Conservation (phyloP, 2,113 vertebrate genomes). For the Eretmochelys imbricata region DNA sequence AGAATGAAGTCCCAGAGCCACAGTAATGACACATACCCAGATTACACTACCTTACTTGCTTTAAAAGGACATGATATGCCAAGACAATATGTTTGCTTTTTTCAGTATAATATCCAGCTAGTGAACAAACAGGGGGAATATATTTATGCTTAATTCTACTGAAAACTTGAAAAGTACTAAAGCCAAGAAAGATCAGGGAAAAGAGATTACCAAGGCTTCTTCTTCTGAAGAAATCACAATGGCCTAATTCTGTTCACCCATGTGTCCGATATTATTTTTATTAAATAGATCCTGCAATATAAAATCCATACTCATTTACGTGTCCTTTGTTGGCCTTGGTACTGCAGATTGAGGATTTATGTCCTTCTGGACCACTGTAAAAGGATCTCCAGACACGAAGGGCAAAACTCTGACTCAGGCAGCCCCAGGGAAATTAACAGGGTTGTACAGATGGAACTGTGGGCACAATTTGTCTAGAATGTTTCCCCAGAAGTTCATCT, state of each 20-base stretch:
- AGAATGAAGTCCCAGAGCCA: background rate
- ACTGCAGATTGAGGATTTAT: background rate
- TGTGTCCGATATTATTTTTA: background rate
- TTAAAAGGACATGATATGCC: background rate
- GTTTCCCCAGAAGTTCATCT: background rate
- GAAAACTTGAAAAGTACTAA: background rate
- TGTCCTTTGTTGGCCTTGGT: background rate
- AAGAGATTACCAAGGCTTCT: background rate
- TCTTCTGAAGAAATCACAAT: background rate
- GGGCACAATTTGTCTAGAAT: background rate
- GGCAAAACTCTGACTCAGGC: background rate
- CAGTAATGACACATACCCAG: conserved; percentile 3
- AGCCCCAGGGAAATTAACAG: background rate
- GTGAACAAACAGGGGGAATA: fast-evolving
- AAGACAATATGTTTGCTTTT: background rate
- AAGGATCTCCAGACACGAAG: background rate
- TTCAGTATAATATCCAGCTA: background rate
- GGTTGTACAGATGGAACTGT: background rate
- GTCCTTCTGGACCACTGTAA: background rate
- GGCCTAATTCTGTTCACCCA: background rate
- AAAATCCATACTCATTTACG: background rate
- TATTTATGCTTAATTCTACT: background rate
- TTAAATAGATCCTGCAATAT: background rate
- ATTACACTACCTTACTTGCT: background rate
- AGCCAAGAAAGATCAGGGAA: background rate